Evolutionary conservation across 2,113 vertebrate species (phyloP).

Genomic region (Sturnira hondurensis): DNA sequence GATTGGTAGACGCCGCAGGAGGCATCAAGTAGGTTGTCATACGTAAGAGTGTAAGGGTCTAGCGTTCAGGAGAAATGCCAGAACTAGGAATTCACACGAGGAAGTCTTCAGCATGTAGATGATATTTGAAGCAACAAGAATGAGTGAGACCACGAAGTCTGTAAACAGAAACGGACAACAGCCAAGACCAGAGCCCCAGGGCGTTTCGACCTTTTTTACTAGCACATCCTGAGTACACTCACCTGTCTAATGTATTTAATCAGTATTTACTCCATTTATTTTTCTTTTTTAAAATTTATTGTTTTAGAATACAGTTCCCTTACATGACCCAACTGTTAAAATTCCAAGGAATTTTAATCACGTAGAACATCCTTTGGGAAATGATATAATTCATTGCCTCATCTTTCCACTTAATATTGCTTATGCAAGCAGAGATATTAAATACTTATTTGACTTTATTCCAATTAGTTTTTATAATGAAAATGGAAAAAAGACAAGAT

Average conservation of each 20-base stretch:
- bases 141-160: background rate
- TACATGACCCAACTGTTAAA: background rate
- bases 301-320: background rate
- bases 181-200: background rate
- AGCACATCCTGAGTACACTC: background rate
- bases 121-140: background rate
- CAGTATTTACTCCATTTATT: background rate
- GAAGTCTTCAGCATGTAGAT: background rate
- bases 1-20: background rate
- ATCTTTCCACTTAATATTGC: conserved; percentile 22
- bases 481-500: background rate
- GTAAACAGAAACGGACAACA: background rate
- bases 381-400: conserved; percentile 17
- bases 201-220: background rate
- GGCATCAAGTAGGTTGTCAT: background rate
- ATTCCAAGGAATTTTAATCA: background rate
- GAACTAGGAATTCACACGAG: too few relatives aligned
- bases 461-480: background rate
- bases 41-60: background rate
- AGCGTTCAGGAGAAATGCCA: background rate
- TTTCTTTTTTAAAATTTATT: background rate
- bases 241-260: background rate
- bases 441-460: conserved; percentile 2
- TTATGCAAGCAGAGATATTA: conserved; percentile 24
- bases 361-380: conserved; percentile 2